Percentiles rank a stretch among this genome's conserved stretches.
Conservation (phyloP, 2,888 invertebrate genomes). For the Lasioglossum marginatum region DNA sequence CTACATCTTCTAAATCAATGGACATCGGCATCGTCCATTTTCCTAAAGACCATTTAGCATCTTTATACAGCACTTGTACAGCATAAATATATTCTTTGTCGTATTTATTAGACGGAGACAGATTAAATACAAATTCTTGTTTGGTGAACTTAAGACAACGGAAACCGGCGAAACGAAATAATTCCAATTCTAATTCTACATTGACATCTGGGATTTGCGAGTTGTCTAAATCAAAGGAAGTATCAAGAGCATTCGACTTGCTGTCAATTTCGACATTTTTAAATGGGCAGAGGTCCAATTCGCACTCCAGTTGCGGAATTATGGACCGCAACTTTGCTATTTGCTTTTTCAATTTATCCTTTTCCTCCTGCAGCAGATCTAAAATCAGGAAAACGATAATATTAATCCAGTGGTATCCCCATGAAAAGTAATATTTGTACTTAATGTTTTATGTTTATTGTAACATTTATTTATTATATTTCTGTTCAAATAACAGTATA, state of each 20-base stretch:
- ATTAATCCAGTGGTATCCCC: no score
- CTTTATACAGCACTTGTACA: slow-evolving; percentile 63
- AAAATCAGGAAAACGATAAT: slow-evolving; percentile 14
- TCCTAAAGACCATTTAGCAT: slow-evolving; percentile 61
- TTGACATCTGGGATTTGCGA: slow-evolving; percentile 19
- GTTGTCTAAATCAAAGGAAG: background rate
- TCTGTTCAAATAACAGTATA: no score
- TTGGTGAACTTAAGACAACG: slow-evolving; percentile 58
- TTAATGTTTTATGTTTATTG: no score
- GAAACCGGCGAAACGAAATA: slow-evolving; percentile 68
- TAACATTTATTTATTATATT: no score
- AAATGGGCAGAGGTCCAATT: slow-evolving; percentile 46
- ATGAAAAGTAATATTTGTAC: no score
- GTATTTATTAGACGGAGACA: slow-evolving; percentile 40
- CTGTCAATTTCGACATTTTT: slow-evolving; percentile 22
- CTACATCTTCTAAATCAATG: slow-evolving; percentile 62
- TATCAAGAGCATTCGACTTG: background rate
- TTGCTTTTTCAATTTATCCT: slow-evolving; percentile 55
- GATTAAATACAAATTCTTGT: slow-evolving; percentile 66
- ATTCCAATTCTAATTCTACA: slow-evolving; percentile 47
- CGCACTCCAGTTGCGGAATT: slow-evolving; percentile 46
- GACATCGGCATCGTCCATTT: slow-evolving; percentile 74
- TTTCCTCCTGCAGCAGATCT: slow-evolving; percentile 33
- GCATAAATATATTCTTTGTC: slow-evolving; percentile 36
- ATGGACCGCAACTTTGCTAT: slow-evolving; percentile 60